Base-by-base conservation (phyloP, 2,113 vertebrate genomes). In the Calonectris borealis region DNA sequence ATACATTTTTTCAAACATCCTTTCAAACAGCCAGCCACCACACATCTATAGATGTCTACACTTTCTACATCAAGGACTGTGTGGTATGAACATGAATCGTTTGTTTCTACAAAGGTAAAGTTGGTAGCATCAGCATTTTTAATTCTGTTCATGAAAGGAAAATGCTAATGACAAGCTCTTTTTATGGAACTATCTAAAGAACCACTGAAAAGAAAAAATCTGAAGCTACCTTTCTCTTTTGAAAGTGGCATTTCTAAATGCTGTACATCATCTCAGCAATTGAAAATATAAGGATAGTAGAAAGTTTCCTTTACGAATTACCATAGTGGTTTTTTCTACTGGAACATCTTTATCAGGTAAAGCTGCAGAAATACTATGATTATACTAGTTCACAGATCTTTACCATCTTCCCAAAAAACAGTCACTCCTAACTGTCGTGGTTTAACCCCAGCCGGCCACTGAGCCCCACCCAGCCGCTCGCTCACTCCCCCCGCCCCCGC, bases 161-260 rank as follows among this genome's bases (percentile, higher is more conserved):
- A 97, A 94, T 51, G 6, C 80, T 51, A 81, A 96, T 69, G 80
- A 88, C 68, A 93, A 81, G 89, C 60, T 90, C 46, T 96, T 92
- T 89, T 94, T 52, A 81, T 90, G 88, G 72, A 97, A 82, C 19
- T 72, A 94, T 82, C 92, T 97, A 40, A 91, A 81, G 40, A 86
- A 73, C n/a, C 36, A 85, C 21, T 76, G 62, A 73, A 92, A 96
- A 90, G 68, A 36, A 46, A 80, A 92, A 80, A 68, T 44, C 68
- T 72, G 66, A 60, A 65, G 60, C 24, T 94, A 73, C 61, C 49
- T 96, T 94, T 91, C 65, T 83, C 71, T 78, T 92, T 95, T 82
- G 84, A 97, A 83, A 76, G 55, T 52, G 18, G 48, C 44, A 94
- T 92, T 97, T 97, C 36, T 77, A 97, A 96, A 97, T 82, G 68